Conservation (phyloP, 2,888 invertebrate species). For the Caenorhabditis panamensis region DNA sequence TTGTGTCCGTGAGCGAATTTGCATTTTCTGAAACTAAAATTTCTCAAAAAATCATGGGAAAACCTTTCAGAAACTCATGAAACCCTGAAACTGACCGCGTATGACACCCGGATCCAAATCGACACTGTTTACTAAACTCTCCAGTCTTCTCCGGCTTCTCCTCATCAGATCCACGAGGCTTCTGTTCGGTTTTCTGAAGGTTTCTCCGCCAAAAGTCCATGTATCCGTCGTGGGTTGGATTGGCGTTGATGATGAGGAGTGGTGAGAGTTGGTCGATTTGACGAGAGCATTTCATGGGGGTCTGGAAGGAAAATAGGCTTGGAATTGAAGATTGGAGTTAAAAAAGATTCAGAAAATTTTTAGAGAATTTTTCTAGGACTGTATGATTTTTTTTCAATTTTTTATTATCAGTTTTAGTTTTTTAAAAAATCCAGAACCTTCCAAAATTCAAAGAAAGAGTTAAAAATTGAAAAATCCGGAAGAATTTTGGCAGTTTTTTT, state of each 20-base stretch:
- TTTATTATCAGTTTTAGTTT: no score
- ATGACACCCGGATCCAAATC: constrained; percentile 45
- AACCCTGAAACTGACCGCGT: constrained; percentile 38
- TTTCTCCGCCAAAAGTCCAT: constrained; percentile 61
- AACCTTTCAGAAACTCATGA: no score
- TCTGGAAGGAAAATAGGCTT: constrained; percentile 18
- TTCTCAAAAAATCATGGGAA: not conserved
- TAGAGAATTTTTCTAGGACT: no score
- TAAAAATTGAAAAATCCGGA: no score
- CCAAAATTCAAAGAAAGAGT: no score
- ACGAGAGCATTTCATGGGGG: constrained; percentile 59
- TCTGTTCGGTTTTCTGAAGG: constrained; percentile 31
- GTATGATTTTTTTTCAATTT: no score
- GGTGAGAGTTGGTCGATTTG: constrained; percentile 57
- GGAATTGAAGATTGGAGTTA: no score
- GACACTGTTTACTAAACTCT: constrained; percentile 34
- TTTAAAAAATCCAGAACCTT: no score
- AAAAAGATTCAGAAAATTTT: no score
- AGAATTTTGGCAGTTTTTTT: no score
- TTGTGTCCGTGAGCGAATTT: constrained; percentile 64
- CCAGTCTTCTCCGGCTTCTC: no score
- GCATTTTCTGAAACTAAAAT: constrained; percentile 54
- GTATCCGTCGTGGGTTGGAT: constrained; percentile 43
- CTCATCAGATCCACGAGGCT: no score
- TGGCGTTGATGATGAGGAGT: constrained; percentile 65